Evolutionary conservation across 1,140 invertebrate species (phyloP).

Genomic region (Zaprionus inermis): DNA sequence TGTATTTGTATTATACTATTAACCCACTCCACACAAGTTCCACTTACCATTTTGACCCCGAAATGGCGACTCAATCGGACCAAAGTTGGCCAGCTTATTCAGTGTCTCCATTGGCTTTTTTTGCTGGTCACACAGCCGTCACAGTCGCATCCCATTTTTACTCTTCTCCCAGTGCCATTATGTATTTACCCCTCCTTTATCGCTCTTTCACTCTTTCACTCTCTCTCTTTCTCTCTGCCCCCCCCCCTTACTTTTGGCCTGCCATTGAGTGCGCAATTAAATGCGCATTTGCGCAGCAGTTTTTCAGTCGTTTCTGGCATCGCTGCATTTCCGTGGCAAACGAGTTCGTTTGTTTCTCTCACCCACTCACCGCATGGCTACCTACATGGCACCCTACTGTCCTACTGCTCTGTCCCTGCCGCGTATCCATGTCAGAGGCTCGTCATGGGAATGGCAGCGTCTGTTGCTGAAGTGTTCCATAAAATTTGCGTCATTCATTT

Average conservation of each 20-base stretch:
- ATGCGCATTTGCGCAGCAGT: conserved; percentile 46
- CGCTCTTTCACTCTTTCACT: background rate
- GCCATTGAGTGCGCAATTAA: conserved; percentile 48
- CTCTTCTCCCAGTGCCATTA: background rate
- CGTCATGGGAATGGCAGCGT: conserved; percentile 10
- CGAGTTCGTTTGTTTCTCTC: conserved; percentile 36
- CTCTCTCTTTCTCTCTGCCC: background rate
- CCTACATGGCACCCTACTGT: too few relatives aligned
- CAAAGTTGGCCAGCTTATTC: background rate
- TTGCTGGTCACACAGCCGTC: background rate
- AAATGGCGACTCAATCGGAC: background rate
- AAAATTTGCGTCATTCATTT: conserved; percentile 43
- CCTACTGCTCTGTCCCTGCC: background rate
- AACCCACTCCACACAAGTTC: background rate
- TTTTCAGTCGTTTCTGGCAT: conserved; percentile 16
- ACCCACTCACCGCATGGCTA: background rate
- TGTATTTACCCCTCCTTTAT: background rate
- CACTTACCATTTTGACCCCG: background rate
- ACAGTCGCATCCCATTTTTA: background rate
- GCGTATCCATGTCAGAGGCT: conserved; percentile 7
- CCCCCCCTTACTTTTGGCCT: too few relatives aligned
- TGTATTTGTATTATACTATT: background rate
- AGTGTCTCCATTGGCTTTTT: background rate
- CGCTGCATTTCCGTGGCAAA: conserved; percentile 48
- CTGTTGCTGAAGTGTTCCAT: conserved; percentile 32